Evolutionary conservation across 2,888 invertebrate genomes (phyloP).

Genomic region (Dryomyza anilis): DNA sequence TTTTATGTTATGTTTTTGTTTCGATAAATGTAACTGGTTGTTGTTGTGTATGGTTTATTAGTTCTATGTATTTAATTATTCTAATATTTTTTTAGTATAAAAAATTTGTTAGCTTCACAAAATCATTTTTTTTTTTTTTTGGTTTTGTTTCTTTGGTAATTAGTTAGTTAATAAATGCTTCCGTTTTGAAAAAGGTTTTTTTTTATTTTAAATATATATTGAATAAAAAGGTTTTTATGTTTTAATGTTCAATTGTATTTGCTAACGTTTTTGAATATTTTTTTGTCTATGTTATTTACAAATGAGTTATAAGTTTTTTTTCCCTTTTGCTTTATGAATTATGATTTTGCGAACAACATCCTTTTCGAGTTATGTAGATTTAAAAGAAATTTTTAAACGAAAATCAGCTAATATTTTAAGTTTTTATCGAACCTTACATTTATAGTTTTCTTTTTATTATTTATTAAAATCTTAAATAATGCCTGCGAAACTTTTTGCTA

Average conservation of each 20-base stretch:
- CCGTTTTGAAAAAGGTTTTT: slow-evolving; percentile 14
- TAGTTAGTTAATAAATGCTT: slow-evolving; percentile 24
- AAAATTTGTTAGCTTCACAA: slow-evolving; percentile 17
- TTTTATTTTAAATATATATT: background rate
- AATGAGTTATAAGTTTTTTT: background rate
- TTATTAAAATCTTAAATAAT: too few relatives aligned
- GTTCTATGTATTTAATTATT: background rate
- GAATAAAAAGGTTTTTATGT: background rate
- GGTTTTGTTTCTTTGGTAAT: slow-evolving; percentile 26
- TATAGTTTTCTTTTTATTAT: too few relatives aligned
- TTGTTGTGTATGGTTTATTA: background rate
- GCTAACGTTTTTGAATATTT: too few relatives aligned
- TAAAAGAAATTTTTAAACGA: too few relatives aligned
- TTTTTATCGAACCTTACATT: too few relatives aligned
- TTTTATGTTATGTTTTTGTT: background rate
- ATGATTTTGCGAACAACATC: background rate
- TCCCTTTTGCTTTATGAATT: background rate
- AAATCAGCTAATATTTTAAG: too few relatives aligned
- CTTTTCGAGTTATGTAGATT: too few relatives aligned
- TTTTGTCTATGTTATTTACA: background rate
- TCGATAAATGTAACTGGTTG: background rate
- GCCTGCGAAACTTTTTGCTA: too few relatives aligned
- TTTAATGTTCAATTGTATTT: background rate
- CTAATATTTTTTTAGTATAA: slow-evolving; percentile 20
- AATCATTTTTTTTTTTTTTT: slow-evolving; percentile 21